Percentiles rank a stretch among this genome's conserved stretches.
These are phyloP conservation scores for Varanus komodoensis DNA, from an alignment of 2,113 vertebrate species.

Conservation along the genomic window DNA sequence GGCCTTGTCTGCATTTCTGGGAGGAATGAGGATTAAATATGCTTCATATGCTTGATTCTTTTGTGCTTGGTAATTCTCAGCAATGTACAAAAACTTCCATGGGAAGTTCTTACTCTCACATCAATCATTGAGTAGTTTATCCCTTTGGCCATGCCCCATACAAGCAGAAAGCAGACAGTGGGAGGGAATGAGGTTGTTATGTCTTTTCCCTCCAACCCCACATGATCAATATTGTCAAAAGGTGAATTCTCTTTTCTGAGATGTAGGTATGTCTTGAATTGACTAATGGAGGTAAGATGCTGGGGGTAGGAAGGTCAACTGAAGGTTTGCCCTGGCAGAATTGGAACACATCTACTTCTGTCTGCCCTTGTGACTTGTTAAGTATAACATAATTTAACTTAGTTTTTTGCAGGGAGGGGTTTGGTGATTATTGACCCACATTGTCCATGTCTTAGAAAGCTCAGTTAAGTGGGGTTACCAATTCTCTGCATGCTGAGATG, in stretches of 20 bases:
- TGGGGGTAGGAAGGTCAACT: background rate
- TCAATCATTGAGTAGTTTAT: background rate
- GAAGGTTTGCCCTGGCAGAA: background rate
- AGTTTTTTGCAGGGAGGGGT: conserved; percentile 47
- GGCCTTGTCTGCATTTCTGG: background rate
- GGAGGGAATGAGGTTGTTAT: background rate
- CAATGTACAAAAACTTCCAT: background rate
- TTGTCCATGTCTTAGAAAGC: conserved; percentile 40
- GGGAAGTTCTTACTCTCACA: too few relatives aligned
- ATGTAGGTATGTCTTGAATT: background rate
- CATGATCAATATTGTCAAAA: background rate
- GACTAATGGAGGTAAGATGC: background rate
- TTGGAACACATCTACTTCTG: conserved; percentile 1
- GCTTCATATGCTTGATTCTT: background rate
- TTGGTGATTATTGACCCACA: conserved; percentile 38
- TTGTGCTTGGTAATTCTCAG: background rate
- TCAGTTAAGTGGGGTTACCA: conserved; percentile 35
- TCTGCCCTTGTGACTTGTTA: conserved; percentile 40
- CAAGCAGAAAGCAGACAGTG: too few relatives aligned
- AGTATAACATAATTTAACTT: conserved; percentile 68
- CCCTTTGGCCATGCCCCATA: background rate
- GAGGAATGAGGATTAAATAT: background rate
- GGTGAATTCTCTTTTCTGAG: background rate
- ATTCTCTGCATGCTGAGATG: conserved; percentile 35
- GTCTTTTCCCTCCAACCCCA: too few relatives aligned